Base-by-base conservation (phyloP, 2,113 vertebrate genomes). In the Sander lucioperca region DNA sequence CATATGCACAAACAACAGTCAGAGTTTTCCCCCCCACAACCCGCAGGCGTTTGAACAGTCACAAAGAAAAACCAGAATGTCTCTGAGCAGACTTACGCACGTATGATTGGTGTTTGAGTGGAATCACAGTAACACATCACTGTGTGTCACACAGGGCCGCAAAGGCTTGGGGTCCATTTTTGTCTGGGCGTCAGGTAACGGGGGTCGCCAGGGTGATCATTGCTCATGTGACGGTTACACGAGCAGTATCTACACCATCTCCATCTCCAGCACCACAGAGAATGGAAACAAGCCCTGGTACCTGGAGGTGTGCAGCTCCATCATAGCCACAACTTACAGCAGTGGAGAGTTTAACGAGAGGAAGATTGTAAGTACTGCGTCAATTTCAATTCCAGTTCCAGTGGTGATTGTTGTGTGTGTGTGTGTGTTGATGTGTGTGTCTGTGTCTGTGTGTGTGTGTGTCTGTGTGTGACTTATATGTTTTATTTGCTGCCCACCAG, bases 181-280 rank as follows among this genome's bases (percentile, higher is more conserved):
- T 0, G 96, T 99, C 18, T 99, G 97, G 97, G 97, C 97, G 0
- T 97, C 97, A 0, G 97, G 97, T 67, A 99, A 99, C 0, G 97
- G 97, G 0, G 97, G 97, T 68, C 91, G 96, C 72, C 96, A 97
- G 69, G 95, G 96, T 0, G 97, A 99, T 72, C 95, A 98, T 92
- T 99, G 97, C 84, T 98, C 97, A 13, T 99, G 97, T 1, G 97
- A 98, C 0, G 97, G 97, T 72, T 98, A 98, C 91, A 98, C 97
- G 93, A 98, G 97, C 94, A 99, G 97, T 90, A 97, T 98, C 94
- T 99, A 97, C 93, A 99, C 97, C 71, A 96, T 99, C 91, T 98
- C 97, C 4, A 94, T 99, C 73, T 97, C 97, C 92, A 98, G 97
- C 93, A 96, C 96, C 84, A 98, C 97, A 0, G 97, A 98, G 93